A percentile compares a stretch with the other conserved stretches of the same genome.
phyloP scores from a whole-genome alignment of 2,888 invertebrate genomes.

The Drosophila vallismaia region DNA sequence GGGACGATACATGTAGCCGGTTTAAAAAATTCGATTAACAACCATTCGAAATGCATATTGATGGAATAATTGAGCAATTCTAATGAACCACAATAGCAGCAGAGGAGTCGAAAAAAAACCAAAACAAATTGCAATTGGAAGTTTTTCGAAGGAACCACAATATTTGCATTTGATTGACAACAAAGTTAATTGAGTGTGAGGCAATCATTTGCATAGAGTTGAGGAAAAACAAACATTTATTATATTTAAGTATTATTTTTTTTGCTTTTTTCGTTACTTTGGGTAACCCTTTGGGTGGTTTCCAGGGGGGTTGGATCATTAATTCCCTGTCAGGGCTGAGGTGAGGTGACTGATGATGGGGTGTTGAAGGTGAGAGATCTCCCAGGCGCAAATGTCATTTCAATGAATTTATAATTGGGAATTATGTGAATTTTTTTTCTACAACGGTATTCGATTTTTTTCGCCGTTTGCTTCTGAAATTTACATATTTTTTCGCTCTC shows the following conservation, averaged over 20 bases:
- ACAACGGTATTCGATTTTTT: constrained; percentile 39
- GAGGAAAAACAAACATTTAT: constrained; percentile 69
- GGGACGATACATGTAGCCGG: constrained; percentile 31
- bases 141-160: constrained; percentile 60
- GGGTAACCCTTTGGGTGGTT: constrained; percentile 29
- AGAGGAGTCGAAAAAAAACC: constrained; percentile 12
- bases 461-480: constrained; percentile 43
- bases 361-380: constrained; percentile 51
- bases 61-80: constrained; percentile 82
- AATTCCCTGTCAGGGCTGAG: constrained; percentile 52
- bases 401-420: constrained; percentile 78
- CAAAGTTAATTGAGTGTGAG: constrained; percentile 80
- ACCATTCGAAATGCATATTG: constrained; percentile 71
- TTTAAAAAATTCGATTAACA: constrained; percentile 72
- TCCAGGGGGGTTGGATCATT: constrained; percentile 51
- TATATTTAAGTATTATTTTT: constrained; percentile 65
- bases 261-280: constrained; percentile 8
- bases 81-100: constrained; percentile 72
- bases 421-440: constrained; percentile 53
- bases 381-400: constrained; percentile 74
- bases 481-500: constrained; percentile 59
- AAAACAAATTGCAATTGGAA: constrained; percentile 68
- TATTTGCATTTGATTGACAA: constrained; percentile 80
- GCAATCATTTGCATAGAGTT: constrained; percentile 60
- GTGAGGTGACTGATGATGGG: constrained; percentile 67